Percentiles rank a stretch among this genome's conserved stretches.
Conservation (phyloP, 2,888 invertebrate species). For the Hylaea fasciaria region DNA sequence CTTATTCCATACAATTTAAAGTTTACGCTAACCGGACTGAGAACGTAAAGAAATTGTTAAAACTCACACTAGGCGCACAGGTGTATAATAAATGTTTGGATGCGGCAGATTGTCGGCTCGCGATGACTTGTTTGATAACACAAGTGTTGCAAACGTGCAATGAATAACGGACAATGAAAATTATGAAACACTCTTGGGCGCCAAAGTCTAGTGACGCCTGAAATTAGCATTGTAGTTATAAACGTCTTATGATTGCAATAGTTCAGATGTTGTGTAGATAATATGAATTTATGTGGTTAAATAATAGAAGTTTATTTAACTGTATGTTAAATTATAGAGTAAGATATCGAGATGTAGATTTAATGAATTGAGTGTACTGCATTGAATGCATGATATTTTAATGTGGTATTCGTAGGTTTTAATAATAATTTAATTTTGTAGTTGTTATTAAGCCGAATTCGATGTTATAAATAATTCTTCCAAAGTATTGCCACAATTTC, state of each 20-base stretch:
- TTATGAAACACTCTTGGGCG: conserved; percentile 18
- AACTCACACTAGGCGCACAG: too few species aligned
- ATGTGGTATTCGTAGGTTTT: conserved; percentile 47
- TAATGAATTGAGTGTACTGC: conserved; percentile 53
- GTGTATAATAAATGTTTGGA: conserved; percentile 8
- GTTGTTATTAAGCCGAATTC: conserved; percentile 74
- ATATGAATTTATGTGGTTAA: conserved; percentile 75
- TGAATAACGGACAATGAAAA: conserved; percentile 42
- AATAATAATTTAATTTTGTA: conserved; percentile 56
- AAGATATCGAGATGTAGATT: conserved; percentile 54
- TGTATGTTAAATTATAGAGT: conserved; percentile 61
- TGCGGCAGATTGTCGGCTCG: conserved; percentile 29
- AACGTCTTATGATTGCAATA: conserved; percentile 76
- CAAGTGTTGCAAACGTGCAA: conserved; percentile 35
- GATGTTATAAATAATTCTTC: conserved; percentile 73
- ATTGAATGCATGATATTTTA: conserved; percentile 70
- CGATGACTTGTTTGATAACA: conserved; percentile 22
- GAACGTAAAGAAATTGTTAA: too few species aligned
- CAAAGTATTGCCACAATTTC: conserved; percentile 79
- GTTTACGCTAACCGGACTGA: too few species aligned
- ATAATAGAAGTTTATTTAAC: conserved; percentile 70
- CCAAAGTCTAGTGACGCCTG: conserved; percentile 28
- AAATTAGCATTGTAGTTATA: conserved; percentile 42
- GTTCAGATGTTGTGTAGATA: conserved; percentile 61
- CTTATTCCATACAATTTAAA: too few species aligned